Base-by-base conservation (phyloP, 2,888 invertebrate genomes). In the Lymantria dispar region DNA sequence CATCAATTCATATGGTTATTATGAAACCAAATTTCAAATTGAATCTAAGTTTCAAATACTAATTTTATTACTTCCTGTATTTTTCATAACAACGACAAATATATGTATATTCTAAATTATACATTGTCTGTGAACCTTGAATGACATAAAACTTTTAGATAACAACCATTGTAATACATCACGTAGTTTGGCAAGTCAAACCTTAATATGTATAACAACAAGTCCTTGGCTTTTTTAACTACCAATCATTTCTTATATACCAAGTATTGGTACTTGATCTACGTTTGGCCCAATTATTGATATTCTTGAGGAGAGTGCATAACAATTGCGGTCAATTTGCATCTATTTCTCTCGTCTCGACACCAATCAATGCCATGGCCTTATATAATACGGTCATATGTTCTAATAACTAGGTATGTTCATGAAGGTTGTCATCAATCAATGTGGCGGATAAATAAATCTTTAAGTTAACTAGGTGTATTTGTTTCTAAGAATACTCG, bases 271-370 rank as follows among this genome's bases (percentile, higher is more conserved):
- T n/a, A 37, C n/a, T 45, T 22, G 37, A 45, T 38, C 12, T 45
- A 45, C 13, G 29, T 45, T 38, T 52, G 48, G 40, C 31, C 47
- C 33, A 52, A 52, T 60, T 54, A 54, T 48, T 45, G 46, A 8
- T 30, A 60, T 58, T 54, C 56, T 68, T 60, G 51, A 31, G 51
- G 57, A 62, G 52, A 54, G 45, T 56, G 46, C 52, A 50, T 48
- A 47, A 43, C 60, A 67, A 67, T 67, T 65, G 60, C 58, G 42
- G 22, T 56, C 57, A 68, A 65, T 67, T 64, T 15, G 43, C 48
- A 53, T 64, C 56, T 60, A 65, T 62, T 65, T 68, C 60, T 60
- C 45, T 54, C 14, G 67, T 56, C 65, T 54, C 50, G 52, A 13
- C 57, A 15, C 46, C 58, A 65, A 67, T 62, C 58, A 67, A 62